Evolutionary conservation across 2,113 vertebrate species (phyloP).

Genomic region (Chloebia gouldiae): DNA sequence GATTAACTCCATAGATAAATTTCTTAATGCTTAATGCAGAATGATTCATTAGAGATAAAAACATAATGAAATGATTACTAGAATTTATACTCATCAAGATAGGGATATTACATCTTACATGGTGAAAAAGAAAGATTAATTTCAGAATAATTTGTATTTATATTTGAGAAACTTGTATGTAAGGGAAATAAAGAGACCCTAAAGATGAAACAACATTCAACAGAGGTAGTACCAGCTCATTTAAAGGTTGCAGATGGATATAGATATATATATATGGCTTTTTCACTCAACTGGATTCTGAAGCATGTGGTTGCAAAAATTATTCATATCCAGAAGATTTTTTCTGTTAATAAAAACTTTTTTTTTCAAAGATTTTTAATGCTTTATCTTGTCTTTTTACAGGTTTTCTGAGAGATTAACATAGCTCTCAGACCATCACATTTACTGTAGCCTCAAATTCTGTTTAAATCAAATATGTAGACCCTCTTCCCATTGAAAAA

Average conservation of each 20-base stretch:
- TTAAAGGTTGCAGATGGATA: not conserved
- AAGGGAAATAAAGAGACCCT: not conserved
- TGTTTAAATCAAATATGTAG: not conserved
- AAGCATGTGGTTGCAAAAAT: not conserved
- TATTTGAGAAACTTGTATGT: not conserved
- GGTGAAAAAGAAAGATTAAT: not conserved
- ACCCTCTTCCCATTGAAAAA: fast-evolving
- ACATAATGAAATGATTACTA: not conserved
- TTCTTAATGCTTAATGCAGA: not conserved
- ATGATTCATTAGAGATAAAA: not conserved
- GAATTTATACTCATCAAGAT: not conserved
- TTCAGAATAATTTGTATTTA: not conserved
- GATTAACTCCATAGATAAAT: not conserved
- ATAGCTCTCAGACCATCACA: not conserved
- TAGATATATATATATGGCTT: not conserved
- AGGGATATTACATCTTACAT: too few species aligned
- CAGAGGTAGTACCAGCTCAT: not conserved
- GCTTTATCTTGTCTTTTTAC: not conserved
- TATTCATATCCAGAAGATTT: not conserved
- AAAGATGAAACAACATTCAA: not conserved
- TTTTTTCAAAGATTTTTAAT: not conserved
- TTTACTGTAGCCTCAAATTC: not conserved
- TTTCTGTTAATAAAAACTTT: not conserved
- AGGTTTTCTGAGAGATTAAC: not conserved
- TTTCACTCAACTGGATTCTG: not conserved